Evolutionary conservation across 2,888 invertebrate genomes (phyloP).

Genomic region (Phyllotreta cruciferae): DNA sequence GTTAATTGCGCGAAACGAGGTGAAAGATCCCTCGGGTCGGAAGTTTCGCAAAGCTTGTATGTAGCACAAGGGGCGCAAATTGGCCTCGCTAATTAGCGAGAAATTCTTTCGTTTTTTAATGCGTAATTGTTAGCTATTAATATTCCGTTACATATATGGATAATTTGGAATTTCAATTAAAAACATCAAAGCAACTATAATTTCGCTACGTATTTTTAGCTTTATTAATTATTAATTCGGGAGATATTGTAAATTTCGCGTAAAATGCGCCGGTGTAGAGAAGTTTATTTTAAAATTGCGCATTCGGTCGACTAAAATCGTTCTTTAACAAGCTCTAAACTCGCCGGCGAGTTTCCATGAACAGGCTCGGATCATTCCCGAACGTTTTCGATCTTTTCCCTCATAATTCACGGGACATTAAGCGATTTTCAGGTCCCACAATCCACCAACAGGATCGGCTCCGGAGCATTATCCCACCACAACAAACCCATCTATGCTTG

Average conservation of each 20-base stretch:
- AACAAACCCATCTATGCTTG: too few relatives aligned
- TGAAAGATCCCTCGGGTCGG: too few relatives aligned
- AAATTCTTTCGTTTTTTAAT: conserved; percentile 3
- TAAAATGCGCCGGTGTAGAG: too few relatives aligned
- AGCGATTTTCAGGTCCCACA: conserved; percentile 30
- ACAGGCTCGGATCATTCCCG: conserved; percentile 28
- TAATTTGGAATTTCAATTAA: too few relatives aligned
- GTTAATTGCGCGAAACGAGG: too few relatives aligned
- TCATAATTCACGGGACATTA: conserved; percentile 39
- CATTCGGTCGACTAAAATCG: conserved; percentile 27
- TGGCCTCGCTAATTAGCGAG: conserved; percentile 6
- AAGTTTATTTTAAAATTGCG: neutral
- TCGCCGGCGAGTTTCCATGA: conserved; percentile 27
- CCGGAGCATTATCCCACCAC: too few relatives aligned
- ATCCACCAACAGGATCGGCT: conserved; percentile 3
- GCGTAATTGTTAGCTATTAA: too few relatives aligned
- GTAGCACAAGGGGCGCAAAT: conserved; percentile 15
- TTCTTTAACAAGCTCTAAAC: conserved; percentile 28
- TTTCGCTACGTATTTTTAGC: too few relatives aligned
- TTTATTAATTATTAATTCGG: too few relatives aligned
- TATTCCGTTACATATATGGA: too few relatives aligned
- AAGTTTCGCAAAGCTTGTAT: neutral
- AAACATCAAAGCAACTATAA: too few relatives aligned
- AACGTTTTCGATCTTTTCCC: conserved; percentile 29
- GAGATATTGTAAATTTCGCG: too few relatives aligned